Conservation (phyloP, 1,140 invertebrate genomes). For the Trissolcus basalis region DNA sequence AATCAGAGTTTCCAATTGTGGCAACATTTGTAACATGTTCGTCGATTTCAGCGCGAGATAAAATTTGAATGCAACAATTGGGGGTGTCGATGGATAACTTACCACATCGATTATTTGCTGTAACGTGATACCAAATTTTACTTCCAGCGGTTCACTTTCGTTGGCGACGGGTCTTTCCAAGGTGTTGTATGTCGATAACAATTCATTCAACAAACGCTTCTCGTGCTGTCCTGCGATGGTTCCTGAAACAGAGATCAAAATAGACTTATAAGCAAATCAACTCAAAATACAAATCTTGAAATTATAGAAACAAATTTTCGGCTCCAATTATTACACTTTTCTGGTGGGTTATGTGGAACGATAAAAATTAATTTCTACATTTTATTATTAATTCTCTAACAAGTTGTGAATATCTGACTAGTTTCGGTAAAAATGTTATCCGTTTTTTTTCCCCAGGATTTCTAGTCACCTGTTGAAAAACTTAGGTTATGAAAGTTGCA, state of each 20-base stretch:
- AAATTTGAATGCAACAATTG: not conserved
- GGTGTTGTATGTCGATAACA: slow-evolving; percentile 95
- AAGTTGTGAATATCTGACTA: too few species aligned
- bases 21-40: too few species aligned
- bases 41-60: not conserved
- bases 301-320: too few species aligned
- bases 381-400: too few species aligned
- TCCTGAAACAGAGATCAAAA: slow-evolving; percentile 77
- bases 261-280: not conserved
- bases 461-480: too few species aligned
- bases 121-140: slow-evolving; percentile 95
- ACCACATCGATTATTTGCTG: slow-evolving; percentile 99
- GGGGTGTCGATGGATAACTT: slow-evolving; percentile 67
- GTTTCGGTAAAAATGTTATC: too few species aligned
- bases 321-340: too few species aligned
- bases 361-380: too few species aligned
- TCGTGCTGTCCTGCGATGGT: slow-evolving; percentile 91
- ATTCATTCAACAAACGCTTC: slow-evolving; percentile 89
- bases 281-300: not conserved
- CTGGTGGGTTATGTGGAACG: too few species aligned
- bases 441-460: too few species aligned
- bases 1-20: too few species aligned
- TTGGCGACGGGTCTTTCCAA: slow-evolving; percentile 96
- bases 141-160: slow-evolving; percentile 93
- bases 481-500: too few species aligned